Percentiles rank a stretch among this genome's conserved stretches.
phyloP scores from a whole-genome alignment of 2,888 invertebrate species.

The Himalopsyche tibetana region DNA sequence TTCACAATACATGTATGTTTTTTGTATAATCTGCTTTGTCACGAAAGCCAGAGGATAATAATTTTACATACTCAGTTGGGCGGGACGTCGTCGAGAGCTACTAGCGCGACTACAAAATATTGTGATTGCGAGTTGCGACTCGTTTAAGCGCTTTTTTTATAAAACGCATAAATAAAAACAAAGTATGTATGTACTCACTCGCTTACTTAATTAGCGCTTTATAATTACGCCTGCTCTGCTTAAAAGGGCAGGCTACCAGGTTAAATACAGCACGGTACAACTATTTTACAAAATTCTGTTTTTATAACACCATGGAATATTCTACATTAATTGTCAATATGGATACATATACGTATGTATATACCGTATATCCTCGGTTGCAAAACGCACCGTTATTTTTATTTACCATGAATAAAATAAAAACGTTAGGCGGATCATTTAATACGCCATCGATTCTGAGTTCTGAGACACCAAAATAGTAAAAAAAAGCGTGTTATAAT shows the following conservation, averaged over 20 bases:
- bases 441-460: too few species aligned
- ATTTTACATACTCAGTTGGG: background rate
- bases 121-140: background rate
- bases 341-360: too few species aligned
- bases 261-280: background rate
- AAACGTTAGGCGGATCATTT: too few species aligned
- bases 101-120: background rate
- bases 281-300: background rate
- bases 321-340: too few species aligned
- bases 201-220: background rate
- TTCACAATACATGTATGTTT: conserved; percentile 17
- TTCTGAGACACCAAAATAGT: too few species aligned
- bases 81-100: background rate
- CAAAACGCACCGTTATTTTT: too few species aligned
- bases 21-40: conserved; percentile 37
- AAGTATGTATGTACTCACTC: background rate
- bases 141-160: background rate
- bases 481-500: too few species aligned
- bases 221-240: background rate
- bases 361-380: too few species aligned
- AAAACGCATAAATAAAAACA: background rate
- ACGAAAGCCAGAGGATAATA: conserved; percentile 34
- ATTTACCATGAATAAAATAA: too few species aligned
- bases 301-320: background rate
- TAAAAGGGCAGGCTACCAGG: background rate